Evolutionary conservation across 2,113 vertebrate genomes (phyloP), one percentile per base, ranked within the genome.

Genomic region (Channa maculata): DNA sequence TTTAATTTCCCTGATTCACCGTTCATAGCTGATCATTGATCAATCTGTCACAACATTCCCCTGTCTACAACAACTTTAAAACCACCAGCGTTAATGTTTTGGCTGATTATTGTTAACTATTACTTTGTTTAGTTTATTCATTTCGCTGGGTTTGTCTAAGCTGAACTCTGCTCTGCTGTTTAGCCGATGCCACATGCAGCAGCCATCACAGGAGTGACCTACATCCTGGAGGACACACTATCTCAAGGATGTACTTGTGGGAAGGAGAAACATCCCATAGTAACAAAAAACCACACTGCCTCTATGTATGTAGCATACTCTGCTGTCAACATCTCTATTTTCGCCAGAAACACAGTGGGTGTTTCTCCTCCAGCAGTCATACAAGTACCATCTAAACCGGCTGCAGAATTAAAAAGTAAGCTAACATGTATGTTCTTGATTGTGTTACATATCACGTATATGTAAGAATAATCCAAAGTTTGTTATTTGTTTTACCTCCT

Each of bases 291-390:
- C 5, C 52, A 77, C 69, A 80, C 12, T 0, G 45, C 33, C 3
- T 52, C 4, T 7, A 41, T 41, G 39, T 41, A 75, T 39, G 74
- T 91, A 34, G 80, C 87, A 0, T 70, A 88, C 54, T 85, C 90
- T 37, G 68, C 88, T 1, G 68, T 78, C 55, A 88, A 88, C 53
- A 63, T 93, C 73, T 79, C 68, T 8, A 37, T 94, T 6, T 37
- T 5, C 0, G 89, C 90, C 45, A 69, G 0, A 36, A 94, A 94
- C 15, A 3, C 39, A 33, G 91, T 71, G 24, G 84, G 93, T 0
- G 0, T 0, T 38, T 93, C 91, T 62, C 83, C 87, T 8, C 5
- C 36, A 12, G 72, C 70, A 36, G 6, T 64, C 5, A 0, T 88
- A 3, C 58, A 68, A 12, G 0, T 93, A 33, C 84, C 81, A 0